These are phyloP conservation scores for Microchrysa polita DNA, from an alignment of 2,888 invertebrate genomes.

Conservation along the genomic window DNA sequence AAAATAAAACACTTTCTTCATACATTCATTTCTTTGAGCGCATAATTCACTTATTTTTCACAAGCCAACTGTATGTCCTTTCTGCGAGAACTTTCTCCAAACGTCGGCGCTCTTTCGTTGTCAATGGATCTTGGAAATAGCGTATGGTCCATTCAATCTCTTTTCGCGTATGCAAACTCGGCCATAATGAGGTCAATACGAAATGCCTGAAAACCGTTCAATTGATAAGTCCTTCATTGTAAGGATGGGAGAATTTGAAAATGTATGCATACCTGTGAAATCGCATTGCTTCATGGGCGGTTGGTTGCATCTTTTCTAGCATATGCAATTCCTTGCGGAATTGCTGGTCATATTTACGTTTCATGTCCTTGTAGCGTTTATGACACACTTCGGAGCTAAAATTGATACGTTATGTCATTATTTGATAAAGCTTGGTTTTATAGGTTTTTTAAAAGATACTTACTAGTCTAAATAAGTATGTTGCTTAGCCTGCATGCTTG, in stretches of 20 bases:
- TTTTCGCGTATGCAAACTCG: slow-evolving; percentile 62
- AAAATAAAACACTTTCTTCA: too few species aligned
- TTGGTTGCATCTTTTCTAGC: slow-evolving; percentile 63
- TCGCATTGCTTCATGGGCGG: slow-evolving; percentile 63
- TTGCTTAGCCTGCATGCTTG: too few species aligned
- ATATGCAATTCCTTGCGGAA: slow-evolving; percentile 63
- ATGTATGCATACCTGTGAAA: slow-evolving; percentile 63
- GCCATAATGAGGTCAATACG: slow-evolving; percentile 64
- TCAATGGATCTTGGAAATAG: slow-evolving; percentile 61
- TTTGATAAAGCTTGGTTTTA: background rate
- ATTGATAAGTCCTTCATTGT: too few species aligned
- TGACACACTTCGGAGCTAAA: slow-evolving; percentile 47
- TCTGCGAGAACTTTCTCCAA: slow-evolving; percentile 52
- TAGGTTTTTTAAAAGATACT: too few species aligned
- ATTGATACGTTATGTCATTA: background rate
- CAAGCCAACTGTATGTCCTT: slow-evolving; percentile 22
- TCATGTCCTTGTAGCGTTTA: slow-evolving; percentile 40
- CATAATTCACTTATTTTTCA: background rate
- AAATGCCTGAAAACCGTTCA: slow-evolving; percentile 58
- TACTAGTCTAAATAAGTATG: too few species aligned
- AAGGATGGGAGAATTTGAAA: too few species aligned
- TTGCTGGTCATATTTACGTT: slow-evolving; percentile 58
- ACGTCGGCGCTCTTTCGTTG: slow-evolving; percentile 61
- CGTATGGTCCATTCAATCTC: slow-evolving; percentile 63
- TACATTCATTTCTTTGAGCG: background rate